Base-by-base conservation (phyloP, 2,797 vertebrate genomes). In the Danio albolineatus region DNA sequence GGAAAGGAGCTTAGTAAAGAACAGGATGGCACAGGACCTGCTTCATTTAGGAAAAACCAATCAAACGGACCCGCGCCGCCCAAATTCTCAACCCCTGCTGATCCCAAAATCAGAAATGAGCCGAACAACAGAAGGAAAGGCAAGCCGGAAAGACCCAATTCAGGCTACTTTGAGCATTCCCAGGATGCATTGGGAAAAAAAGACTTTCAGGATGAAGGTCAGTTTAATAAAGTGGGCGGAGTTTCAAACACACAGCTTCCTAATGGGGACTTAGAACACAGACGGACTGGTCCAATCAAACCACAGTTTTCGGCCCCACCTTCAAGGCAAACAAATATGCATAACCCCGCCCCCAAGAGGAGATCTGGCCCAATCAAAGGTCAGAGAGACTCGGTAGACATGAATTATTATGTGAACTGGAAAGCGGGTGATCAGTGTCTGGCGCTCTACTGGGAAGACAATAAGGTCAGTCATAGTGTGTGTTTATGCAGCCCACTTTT, bases 391-490 rank as follows among this genome's bases (percentile, higher is more conserved):
- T 12, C 21, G 10, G n/a, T 6, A 10, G 86, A 81, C 39, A 28
- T 54, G 1, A 71, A 62, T 61, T 84, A 83, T 51, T 49, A 78
- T 83, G 79, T 93, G 88, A 87, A 87, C 76, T 99, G 96, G 98
- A 98, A 95, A 91, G 94, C 97, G 13, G 97, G 97, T 73, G 97
- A 98, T 90, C 95, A 95, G 87, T 99, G 97, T 89, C 93, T 98
- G 90, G 97, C 97, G 62, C 95, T 98, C 83, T 99, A 98, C 90
- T 99, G 97, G 98, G 98, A 99, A 89, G 98, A 99, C 87, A 95
- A 96, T 86, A 99, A 99, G 97, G 98, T 98, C 93, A 78, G 87
- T 19, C 2, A 2, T 62, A 48, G 21, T 56, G 5, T 28, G 28
- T 3, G 28, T 28, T 28, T 28, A 28, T 28, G 28, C 28, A 28